A percentile compares a stretch with the other conserved stretches of the same genome.
Evolutionary conservation across 1,140 invertebrate genomes (phyloP).

Genomic region (Drosophila novamexicana): DNA sequence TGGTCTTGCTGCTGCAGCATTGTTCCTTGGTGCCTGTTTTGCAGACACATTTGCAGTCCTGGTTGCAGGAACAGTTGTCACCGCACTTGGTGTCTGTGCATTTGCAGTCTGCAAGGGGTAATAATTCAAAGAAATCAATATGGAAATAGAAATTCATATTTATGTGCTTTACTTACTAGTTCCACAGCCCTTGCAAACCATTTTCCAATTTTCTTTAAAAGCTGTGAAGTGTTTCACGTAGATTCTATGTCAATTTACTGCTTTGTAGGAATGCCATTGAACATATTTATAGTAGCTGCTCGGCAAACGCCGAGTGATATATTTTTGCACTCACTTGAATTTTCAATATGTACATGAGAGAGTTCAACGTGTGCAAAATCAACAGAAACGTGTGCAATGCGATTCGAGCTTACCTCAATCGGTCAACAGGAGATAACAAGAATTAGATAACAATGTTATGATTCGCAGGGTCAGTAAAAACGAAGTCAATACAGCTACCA

Average conservation of each 20-base stretch:
- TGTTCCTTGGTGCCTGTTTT: conserved; percentile 64
- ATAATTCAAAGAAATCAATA: background rate
- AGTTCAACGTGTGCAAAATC: conserved; percentile 62
- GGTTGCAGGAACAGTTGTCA: conserved; percentile 62
- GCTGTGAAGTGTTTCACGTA: background rate
- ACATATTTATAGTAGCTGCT: conserved; percentile 45
- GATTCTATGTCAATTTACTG: conserved; percentile 5
- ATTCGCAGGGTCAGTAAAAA: background rate
- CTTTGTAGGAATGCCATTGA: background rate
- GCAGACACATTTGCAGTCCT: conserved; percentile 66
- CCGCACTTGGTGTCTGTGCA: conserved; percentile 65
- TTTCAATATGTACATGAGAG: background rate
- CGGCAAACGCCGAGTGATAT: conserved; percentile 16
- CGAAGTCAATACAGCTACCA: conserved; percentile 1
- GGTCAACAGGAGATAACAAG: conserved; percentile 19
- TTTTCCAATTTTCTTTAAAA: conserved; percentile 23
- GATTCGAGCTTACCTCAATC: conserved; percentile 12
- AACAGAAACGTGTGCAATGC: conserved; percentile 51
- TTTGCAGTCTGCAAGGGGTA: conserved; percentile 55
- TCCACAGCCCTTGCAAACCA: conserved; percentile 70
- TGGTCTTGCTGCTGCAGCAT: conserved; percentile 58
- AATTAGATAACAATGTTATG: conserved; percentile 48
- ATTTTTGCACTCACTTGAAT: conserved; percentile 44
- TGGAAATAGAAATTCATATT: background rate
- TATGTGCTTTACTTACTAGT: conserved; percentile 45